Conservation (phyloP, 1,140 invertebrate species). For the Drosophila repleta region DNA sequence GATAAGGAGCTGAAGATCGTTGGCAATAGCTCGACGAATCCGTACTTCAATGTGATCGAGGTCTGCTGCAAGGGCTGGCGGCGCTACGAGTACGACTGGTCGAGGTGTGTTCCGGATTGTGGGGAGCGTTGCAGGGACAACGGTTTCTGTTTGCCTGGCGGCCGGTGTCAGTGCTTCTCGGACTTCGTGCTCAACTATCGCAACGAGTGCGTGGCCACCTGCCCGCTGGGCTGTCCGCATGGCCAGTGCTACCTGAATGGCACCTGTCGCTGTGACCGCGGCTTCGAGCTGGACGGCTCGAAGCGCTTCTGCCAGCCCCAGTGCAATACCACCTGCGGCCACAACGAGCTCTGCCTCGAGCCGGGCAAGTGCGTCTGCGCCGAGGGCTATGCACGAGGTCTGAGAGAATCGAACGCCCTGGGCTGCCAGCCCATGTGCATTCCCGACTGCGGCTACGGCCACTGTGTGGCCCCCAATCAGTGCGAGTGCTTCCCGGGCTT, state of each 20-base stretch:
- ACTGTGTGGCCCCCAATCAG: slow-evolving; percentile 86
- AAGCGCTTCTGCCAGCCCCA: slow-evolving; percentile 85
- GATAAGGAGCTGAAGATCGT: slow-evolving; percentile 74
- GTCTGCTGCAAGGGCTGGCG: slow-evolving; percentile 87
- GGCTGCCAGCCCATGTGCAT: slow-evolving; percentile 79
- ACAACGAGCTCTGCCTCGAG: slow-evolving; percentile 85
- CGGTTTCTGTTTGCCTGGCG: slow-evolving; percentile 86
- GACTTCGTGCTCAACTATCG: slow-evolving; percentile 85
- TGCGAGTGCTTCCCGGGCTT: slow-evolving; percentile 86
- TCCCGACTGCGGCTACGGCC: slow-evolving; percentile 86
- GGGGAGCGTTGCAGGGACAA: slow-evolving; percentile 85
- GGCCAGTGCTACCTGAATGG: slow-evolving; percentile 83
- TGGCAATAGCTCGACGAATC: slow-evolving; percentile 64
- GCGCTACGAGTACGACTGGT: slow-evolving; percentile 85
- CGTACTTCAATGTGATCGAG: slow-evolving; percentile 83
- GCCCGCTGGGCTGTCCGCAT: slow-evolving; percentile 80
- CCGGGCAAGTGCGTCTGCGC: slow-evolving; percentile 87
- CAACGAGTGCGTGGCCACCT: slow-evolving; percentile 76
- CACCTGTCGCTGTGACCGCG: slow-evolving; percentile 86
- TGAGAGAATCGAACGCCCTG: slow-evolving; percentile 60
- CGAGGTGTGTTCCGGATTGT: slow-evolving; percentile 86
- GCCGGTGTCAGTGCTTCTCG: slow-evolving; percentile 86
- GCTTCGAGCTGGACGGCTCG: slow-evolving; percentile 86
- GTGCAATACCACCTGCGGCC: slow-evolving; percentile 72
- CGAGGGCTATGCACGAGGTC: slow-evolving; percentile 85